Conservation (phyloP, 1,140 invertebrate genomes). For the Nixonia krombeini region DNA sequence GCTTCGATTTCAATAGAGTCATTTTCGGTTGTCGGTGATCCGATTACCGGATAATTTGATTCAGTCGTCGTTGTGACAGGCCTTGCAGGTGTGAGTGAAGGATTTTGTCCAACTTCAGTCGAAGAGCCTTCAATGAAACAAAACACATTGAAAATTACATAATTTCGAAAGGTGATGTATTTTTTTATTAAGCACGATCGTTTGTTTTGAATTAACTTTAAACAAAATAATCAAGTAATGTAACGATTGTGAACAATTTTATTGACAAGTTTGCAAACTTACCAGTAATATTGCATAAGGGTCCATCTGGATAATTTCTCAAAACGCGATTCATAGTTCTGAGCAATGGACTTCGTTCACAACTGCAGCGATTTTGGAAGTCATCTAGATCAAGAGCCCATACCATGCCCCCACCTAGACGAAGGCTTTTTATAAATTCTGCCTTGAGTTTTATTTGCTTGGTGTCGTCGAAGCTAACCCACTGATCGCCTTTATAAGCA, state of each 20-base stretch:
- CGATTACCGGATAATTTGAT: not conserved
- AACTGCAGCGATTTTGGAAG: slow-evolving; percentile 82
- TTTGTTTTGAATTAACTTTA: too few species aligned
- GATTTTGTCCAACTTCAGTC: slow-evolving; percentile 18
- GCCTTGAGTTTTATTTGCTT: slow-evolving; percentile 75
- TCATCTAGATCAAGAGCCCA: slow-evolving; percentile 94
- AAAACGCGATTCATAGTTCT: slow-evolving; percentile 84
- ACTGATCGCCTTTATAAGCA: slow-evolving; percentile 76
- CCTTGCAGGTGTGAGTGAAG: slow-evolving; percentile 16
- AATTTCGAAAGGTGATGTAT: too few species aligned
- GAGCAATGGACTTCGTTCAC: slow-evolving; percentile 84
- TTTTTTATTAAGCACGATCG: too few species aligned
- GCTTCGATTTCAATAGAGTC: slow-evolving; percentile 60
- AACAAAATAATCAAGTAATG: too few species aligned
- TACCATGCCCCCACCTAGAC: slow-evolving; percentile 87
- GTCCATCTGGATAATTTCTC: slow-evolving; percentile 74
- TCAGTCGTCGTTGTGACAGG: not conserved
- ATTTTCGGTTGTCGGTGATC: slow-evolving; percentile 40
- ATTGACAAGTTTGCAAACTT: too few species aligned
- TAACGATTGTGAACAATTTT: too few species aligned
- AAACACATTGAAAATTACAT: too few species aligned
- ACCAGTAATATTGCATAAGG: slow-evolving; percentile 59
- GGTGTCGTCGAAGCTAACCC: slow-evolving; percentile 79
- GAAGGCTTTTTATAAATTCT: slow-evolving; percentile 81
- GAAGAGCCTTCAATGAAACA: slow-evolving; percentile 8